A percentile compares a stretch with the other conserved stretches of the same genome.
Conservation (phyloP, 2,797 vertebrate species). For the Petrocephalus sullivani region DNA sequence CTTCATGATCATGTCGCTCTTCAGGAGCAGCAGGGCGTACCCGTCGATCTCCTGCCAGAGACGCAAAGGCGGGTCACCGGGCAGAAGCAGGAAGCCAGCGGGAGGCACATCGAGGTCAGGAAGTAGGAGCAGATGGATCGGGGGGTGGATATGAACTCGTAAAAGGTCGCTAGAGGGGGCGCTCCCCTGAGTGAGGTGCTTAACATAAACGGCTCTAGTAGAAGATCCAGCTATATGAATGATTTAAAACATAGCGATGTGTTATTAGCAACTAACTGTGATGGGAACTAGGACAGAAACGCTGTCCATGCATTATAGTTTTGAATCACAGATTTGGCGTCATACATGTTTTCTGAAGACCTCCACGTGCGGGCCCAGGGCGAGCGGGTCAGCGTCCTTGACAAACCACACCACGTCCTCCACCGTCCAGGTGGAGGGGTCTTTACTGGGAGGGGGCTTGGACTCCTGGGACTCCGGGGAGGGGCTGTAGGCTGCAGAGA, state of each 20-base stretch:
- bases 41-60: slow-evolving; percentile 84
- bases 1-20: slow-evolving; percentile 97
- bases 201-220: not conserved
- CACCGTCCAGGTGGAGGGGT: slow-evolving; percentile 85
- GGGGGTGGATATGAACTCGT: not conserved
- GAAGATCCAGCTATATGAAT: not conserved
- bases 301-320: not conserved
- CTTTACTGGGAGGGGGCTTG: slow-evolving; percentile 67
- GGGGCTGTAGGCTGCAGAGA: slow-evolving; percentile 68
- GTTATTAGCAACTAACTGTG: not conserved
- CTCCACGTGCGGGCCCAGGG: slow-evolving; percentile 87
- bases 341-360: slow-evolving; percentile 93
- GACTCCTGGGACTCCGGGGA: slow-evolving; percentile 65
- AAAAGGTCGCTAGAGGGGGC: not conserved
- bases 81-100: not conserved
- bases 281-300: not conserved
- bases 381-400: slow-evolving; percentile 88
- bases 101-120: not conserved
- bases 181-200: not conserved
- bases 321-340: not conserved
- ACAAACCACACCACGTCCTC: slow-evolving; percentile 92
- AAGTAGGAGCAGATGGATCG: not conserved
- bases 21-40: slow-evolving; percentile 83
- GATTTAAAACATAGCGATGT: not conserved
- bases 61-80: not conserved